Conservation (phyloP, 2,797 vertebrate genomes). For the Acanthiza pusilla region DNA sequence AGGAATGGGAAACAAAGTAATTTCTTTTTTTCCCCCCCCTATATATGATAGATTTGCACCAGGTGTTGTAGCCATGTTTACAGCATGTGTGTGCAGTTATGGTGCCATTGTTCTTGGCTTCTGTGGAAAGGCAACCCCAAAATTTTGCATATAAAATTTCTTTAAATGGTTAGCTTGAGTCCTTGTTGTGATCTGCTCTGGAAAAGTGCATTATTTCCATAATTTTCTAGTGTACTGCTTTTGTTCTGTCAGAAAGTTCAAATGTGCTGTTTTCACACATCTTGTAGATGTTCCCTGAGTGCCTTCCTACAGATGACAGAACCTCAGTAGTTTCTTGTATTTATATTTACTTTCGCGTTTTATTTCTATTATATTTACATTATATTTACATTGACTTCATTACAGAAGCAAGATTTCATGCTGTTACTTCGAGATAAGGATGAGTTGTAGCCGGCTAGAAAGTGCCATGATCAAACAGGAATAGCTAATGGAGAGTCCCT, state of each 20-base stretch:
- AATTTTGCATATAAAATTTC: background rate
- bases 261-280: background rate
- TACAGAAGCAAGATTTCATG: background rate
- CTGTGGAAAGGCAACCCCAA: background rate
- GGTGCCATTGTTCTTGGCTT: background rate
- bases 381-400: background rate
- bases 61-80: background rate
- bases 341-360: background rate
- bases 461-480: background rate
- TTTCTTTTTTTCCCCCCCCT: background rate
- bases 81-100: background rate
- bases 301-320: background rate
- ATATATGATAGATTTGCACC: background rate
- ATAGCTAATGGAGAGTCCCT: background rate
- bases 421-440: rapidly evolving
- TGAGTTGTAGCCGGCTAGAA: background rate
- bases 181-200: background rate
- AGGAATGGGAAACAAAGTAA: conserved; percentile 95
- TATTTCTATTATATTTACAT: background rate
- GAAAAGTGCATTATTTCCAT: background rate
- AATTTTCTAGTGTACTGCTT: background rate
- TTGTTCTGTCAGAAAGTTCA: background rate
- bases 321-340: background rate
- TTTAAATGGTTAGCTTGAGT: background rate
- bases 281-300: background rate